phyloP scores from a whole-genome alignment of 1,140 invertebrate genomes.

The Drosophila virilis region DNA sequence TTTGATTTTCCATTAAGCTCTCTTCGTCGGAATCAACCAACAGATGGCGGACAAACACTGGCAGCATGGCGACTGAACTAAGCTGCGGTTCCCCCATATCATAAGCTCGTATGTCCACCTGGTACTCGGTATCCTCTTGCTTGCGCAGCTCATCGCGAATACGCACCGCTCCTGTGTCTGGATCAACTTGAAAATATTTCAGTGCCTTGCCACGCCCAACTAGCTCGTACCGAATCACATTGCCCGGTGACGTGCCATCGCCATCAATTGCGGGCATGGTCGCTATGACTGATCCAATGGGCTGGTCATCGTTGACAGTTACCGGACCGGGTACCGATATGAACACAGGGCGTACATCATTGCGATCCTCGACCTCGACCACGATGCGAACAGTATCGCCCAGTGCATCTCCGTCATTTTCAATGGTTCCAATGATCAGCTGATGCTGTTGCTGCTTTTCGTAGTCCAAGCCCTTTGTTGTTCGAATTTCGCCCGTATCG shows the following conservation, averaged over 20 bases:
- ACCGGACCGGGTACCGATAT: constrained; percentile 91
- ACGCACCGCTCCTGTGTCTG: constrained; percentile 90
- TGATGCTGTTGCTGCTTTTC: constrained; percentile 90
- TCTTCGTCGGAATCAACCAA: constrained; percentile 84
- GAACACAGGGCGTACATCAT: constrained; percentile 94
- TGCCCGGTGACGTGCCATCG: constrained; percentile 92
- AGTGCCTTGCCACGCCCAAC: constrained; percentile 91
- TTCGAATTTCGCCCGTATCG: constrained; percentile 91
- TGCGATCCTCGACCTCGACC: constrained; percentile 92
- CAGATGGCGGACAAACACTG: constrained; percentile 93
- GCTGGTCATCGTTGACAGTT: constrained; percentile 92
- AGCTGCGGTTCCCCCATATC: constrained; percentile 94
- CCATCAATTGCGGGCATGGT: constrained; percentile 91
- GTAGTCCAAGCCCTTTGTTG: constrained; percentile 90
- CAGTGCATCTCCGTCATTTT: constrained; percentile 89
- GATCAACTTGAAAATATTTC: constrained; percentile 94
- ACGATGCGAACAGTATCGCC: constrained; percentile 91
- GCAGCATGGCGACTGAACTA: constrained; percentile 91
- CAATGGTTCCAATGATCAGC: constrained; percentile 91
- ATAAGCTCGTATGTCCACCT: constrained; percentile 93
- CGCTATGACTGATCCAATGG: constrained; percentile 91
- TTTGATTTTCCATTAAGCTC: constrained; percentile 36
- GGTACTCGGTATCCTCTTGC: constrained; percentile 93
- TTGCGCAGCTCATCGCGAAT: constrained; percentile 93
- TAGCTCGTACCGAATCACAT: constrained; percentile 92